Base-by-base conservation (phyloP, 2,888 invertebrate species). In the Temnothorax unifasciatus region DNA sequence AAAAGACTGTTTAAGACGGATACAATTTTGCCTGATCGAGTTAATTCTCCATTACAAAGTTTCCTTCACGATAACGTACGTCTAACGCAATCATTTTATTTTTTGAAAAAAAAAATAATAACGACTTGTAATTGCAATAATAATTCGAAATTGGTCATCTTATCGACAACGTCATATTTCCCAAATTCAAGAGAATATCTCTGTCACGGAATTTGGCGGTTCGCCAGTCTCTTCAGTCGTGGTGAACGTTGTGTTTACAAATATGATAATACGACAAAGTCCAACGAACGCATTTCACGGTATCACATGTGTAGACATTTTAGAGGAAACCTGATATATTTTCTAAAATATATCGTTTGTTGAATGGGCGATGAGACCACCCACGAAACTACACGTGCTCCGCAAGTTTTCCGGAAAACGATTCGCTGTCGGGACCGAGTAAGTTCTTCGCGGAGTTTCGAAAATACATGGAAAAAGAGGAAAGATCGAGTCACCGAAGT, bases 311-410 rank as follows among this genome's bases (percentile, higher is more conserved):
- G 82, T 86, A 75, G 57, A 71, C 71, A 71, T 71, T 75, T 74
- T 38, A 38, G 21, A 41, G 15, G 61, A 85, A 85, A 84, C 57
- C 47, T 76, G 76, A 85, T 84, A 63, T 84, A 82, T 83, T 79
- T 73, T 71, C 25, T 34, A 44, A 41, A 69, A 74, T 84, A 71
- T 71, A 73, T 63, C 71, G 71, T 82, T 74, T 82, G 61, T 79
- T 71, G 69, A 74, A 79, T 71, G 82, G 85, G 85, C 87, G 87
- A 89, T 88, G 84, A 74, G 82, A 59, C 87, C 90, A 90, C 86
- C 87, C 86, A 88, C 79, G 79, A 77, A 81, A 75, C 52, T 87
- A 91, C 90, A 92, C 87, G 87, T 90, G 91, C 91, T 88, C 79
- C 74, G 75, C 84, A 85, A 88, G 87, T 90, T 92, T 92, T 88